phyloP scores from a whole-genome alignment of 2,888 invertebrate genomes.

The Augochlorella aurata region DNA sequence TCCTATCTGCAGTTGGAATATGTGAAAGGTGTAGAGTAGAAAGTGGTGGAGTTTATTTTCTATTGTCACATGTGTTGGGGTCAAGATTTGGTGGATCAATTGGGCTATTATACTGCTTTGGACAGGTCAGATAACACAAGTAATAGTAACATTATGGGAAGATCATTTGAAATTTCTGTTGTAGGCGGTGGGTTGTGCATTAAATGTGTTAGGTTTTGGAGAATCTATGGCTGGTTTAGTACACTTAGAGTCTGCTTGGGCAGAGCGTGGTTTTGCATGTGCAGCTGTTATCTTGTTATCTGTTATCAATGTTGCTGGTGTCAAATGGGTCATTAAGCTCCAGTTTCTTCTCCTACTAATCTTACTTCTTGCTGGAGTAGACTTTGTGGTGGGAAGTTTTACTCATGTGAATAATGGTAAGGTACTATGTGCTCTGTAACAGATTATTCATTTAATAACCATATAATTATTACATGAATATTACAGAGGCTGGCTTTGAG shows the following conservation, averaged over 20 bases:
- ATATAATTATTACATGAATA: conserved; percentile 33
- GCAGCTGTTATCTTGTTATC: conserved; percentile 93
- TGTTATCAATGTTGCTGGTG: conserved; percentile 96
- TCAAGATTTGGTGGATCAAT: conserved; percentile 96
- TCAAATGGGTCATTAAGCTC: conserved; percentile 98
- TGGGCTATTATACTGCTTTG: conserved; percentile 97
- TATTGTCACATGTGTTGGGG: conserved; percentile 96
- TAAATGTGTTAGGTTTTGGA: conserved; percentile 98
- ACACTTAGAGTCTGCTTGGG: conserved; percentile 88
- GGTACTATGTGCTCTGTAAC: conserved; percentile 55
- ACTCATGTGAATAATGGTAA: conserved; percentile 89
- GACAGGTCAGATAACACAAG: conserved; percentile 87
- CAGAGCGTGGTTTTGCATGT: conserved; percentile 93
- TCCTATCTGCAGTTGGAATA: conserved; percentile 97
- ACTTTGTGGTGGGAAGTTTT: conserved; percentile 97
- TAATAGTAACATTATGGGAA: conserved; percentile 1
- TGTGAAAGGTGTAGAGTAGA: conserved; percentile 97
- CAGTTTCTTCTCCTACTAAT: conserved; percentile 94
- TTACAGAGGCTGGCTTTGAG: conserved; percentile 89
- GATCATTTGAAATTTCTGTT: conserved; percentile 64
- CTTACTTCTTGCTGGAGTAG: conserved; percentile 93
- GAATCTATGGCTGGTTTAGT: conserved; percentile 96
- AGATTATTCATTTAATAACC: conserved; percentile 2
- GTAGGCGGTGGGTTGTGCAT: conserved; percentile 97
- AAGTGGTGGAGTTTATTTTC: conserved; percentile 98